Percentiles rank a stretch among this genome's conserved stretches.
These are phyloP conservation scores for Drosophila murphyi DNA, from an alignment of 1,140 invertebrate species.

Conservation along the genomic window DNA sequence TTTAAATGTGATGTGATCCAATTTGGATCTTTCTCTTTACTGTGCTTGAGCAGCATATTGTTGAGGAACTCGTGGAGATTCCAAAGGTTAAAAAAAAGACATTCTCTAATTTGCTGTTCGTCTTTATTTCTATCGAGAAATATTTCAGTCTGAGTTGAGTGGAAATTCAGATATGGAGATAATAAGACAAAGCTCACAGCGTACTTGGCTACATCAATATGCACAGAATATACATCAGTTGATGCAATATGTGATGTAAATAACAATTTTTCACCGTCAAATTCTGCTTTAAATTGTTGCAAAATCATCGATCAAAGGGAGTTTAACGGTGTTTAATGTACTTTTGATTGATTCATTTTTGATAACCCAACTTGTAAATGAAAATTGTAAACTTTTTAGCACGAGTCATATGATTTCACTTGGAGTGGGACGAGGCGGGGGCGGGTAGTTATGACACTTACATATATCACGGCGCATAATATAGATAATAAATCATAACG, in stretches of 20 bases:
- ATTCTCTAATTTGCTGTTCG: too few species aligned
- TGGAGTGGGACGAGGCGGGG: neutral
- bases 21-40: too few species aligned
- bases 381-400: constrained; percentile 13
- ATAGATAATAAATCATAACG: constrained; percentile 78
- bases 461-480: constrained; percentile 44
- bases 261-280: neutral
- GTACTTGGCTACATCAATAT: neutral
- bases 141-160: too few species aligned
- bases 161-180: too few species aligned
- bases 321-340: constrained; percentile 5
- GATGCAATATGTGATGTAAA: neutral
- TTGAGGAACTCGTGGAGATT: too few species aligned
- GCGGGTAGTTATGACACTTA: constrained; percentile 33
- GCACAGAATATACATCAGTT: neutral
- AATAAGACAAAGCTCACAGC: too few species aligned
- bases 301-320: constrained; percentile 25
- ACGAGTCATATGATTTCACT: constrained; percentile 14
- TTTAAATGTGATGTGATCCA: too few species aligned
- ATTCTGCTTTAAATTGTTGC: constrained; percentile 7
- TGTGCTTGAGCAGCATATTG: too few species aligned
- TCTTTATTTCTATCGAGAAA: too few species aligned
- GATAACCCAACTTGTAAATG: neutral
- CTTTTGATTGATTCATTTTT: constrained; percentile 43
- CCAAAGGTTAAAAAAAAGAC: too few species aligned